Evolutionary conservation across 2,797 vertebrate species (phyloP).

Genomic region (Carcharodon carcharias): DNA sequence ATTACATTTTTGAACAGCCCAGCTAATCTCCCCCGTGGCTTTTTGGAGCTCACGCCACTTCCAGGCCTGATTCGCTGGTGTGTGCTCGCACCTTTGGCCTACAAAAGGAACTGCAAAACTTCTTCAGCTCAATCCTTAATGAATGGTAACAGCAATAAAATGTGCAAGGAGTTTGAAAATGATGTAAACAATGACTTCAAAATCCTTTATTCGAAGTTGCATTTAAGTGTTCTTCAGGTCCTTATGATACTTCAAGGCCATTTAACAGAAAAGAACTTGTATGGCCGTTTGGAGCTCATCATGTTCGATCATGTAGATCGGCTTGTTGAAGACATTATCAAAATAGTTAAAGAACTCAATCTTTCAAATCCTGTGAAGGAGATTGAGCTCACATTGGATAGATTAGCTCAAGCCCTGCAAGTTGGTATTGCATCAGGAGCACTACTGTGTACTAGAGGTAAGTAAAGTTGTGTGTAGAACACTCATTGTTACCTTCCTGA

Average conservation of each 20-base stretch:
- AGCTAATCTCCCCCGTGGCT: conserved; percentile 75
- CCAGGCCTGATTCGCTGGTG: conserved; percentile 87
- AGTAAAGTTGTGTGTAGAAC: conserved; percentile 23
- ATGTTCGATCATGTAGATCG: conserved; percentile 80
- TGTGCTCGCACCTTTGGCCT: conserved; percentile 80
- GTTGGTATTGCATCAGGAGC: conserved; percentile 89
- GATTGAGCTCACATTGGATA: conserved; percentile 80
- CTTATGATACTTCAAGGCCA: conserved; percentile 77
- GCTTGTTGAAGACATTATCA: conserved; percentile 76
- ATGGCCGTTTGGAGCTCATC: conserved; percentile 78
- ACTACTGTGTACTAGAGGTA: conserved; percentile 85
- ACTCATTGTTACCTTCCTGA: neutral
- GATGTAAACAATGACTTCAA: conserved; percentile 53
- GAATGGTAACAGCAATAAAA: conserved; percentile 43
- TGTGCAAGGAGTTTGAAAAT: conserved; percentile 2
- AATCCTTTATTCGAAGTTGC: conserved; percentile 79
- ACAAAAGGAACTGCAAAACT: conserved; percentile 67
- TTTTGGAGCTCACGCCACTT: conserved; percentile 84
- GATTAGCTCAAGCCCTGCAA: conserved; percentile 87
- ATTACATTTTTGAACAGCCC: conserved; percentile 87
- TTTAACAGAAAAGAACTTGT: conserved; percentile 85
- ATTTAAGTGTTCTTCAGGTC: conserved; percentile 87
- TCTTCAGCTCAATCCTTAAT: conserved; percentile 48
- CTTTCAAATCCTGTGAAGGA: conserved; percentile 68
- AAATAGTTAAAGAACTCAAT: conserved; percentile 76